Evolutionary conservation across 2,113 vertebrate genomes (phyloP).

Genomic region (Nesoenas mayeri): DNA sequence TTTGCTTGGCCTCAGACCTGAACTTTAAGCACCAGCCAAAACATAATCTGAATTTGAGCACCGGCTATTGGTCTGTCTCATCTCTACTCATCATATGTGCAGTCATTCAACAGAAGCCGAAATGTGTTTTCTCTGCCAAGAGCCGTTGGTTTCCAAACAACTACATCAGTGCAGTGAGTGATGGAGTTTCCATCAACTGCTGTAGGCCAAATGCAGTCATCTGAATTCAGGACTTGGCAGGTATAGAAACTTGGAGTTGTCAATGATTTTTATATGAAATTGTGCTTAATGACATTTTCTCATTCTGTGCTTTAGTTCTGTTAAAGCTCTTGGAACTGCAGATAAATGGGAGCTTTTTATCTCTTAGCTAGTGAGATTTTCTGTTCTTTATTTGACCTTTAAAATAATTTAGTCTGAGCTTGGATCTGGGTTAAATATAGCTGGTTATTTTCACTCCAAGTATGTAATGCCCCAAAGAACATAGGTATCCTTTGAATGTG

Average conservation of each 20-base stretch:
- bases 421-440: slow-evolving; percentile 65
- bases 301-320: not conserved
- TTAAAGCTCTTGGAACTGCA: not conserved
- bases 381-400: slow-evolving; percentile 63
- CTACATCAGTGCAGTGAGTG: slow-evolving; percentile 46
- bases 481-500: slow-evolving; percentile 65
- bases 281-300: not conserved
- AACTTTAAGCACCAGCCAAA: slow-evolving; percentile 60
- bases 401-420: slow-evolving; percentile 51
- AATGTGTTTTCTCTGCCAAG: slow-evolving; percentile 47
- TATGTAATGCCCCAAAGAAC: slow-evolving; percentile 54
- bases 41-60: slow-evolving; percentile 34
- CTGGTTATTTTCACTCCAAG: slow-evolving; percentile 51
- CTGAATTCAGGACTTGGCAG: slow-evolving; percentile 60
- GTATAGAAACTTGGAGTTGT: slow-evolving; percentile 28
- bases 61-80: not conserved
- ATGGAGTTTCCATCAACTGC: slow-evolving; percentile 65
- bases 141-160: slow-evolving; percentile 40
- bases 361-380: slow-evolving; percentile 23
- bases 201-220: slow-evolving; percentile 57
- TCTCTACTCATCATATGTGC: slow-evolving; percentile 54
- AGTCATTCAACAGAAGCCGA: slow-evolving; percentile 65
- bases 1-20: slow-evolving; percentile 48
- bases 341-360: slow-evolving; percentile 2
- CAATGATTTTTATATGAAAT: not conserved